These are phyloP conservation scores for Platycheirus albimanus DNA, from an alignment of 2,888 invertebrate species.

Conservation along the genomic window DNA sequence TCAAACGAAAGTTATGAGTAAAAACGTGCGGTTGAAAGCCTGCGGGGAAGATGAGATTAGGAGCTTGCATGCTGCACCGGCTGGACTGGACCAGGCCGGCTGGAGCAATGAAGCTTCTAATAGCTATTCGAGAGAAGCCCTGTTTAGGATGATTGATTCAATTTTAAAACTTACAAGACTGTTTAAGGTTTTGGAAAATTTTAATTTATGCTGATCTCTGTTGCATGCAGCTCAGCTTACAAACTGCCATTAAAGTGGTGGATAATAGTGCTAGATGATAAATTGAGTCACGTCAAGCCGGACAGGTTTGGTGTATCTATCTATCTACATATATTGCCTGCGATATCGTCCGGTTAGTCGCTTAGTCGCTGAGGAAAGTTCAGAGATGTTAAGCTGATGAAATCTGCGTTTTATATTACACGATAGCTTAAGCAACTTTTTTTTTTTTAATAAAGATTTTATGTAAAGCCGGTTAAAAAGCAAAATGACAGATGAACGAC, in stretches of 20 bases:
- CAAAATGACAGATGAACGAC: conserved; percentile 56
- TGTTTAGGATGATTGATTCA: conserved; percentile 32
- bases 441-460: neutral
- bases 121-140: conserved; percentile 21
- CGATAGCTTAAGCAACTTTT: conserved; percentile 20
- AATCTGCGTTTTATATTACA: conserved; percentile 56
- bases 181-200: conserved; percentile 6
- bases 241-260: neutral
- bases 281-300: conserved; percentile 49
- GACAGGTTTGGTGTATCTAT: conserved; percentile 27
- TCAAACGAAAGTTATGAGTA: conserved; percentile 16
- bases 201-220: conserved; percentile 21
- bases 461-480: conserved; percentile 19
- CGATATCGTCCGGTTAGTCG: too few relatives aligned
- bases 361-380: conserved; percentile 46
- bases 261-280: too few relatives aligned
- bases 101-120: conserved; percentile 4
- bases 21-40: neutral
- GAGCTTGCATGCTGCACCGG: conserved; percentile 13
- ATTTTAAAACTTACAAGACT: neutral
- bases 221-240: conserved; percentile 20
- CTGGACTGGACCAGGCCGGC: neutral
- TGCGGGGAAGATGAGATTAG: conserved; percentile 14
- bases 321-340: too few relatives aligned
- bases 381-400: conserved; percentile 67